Evolutionary conservation across 2,888 invertebrate genomes (phyloP), one percentile per base, ranked within the genome.

Genomic region (Crossocerus cetratus): DNA sequence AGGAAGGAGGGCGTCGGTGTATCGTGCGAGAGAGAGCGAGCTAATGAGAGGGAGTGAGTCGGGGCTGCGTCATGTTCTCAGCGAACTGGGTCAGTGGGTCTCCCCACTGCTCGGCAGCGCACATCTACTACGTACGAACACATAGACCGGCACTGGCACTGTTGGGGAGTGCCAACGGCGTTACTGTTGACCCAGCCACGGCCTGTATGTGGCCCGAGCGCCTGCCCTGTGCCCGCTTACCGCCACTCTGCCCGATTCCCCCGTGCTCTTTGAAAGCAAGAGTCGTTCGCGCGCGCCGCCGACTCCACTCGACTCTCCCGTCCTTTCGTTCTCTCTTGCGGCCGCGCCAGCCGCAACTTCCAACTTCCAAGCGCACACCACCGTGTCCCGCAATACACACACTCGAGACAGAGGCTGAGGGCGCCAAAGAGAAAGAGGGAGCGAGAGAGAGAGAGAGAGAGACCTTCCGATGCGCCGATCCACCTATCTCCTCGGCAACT

Each of bases 51-150:
- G 82, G 84, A 85, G 84, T 75, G 85, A 85, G 84, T 84, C 86
- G 86, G 85, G 88, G 88, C 88, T 89, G 89, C 90, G 90, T 90
- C 90, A 90, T 90, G 89, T 88, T 90, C 87, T 87, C 87, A 84
- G 83, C 93, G 93, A 95, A 94, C 93, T 95, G 93, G 95, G 95
- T 95, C 94, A 95, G 94, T 95, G 93, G 95, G 95, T 94, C 94
- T 93, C 93, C 92, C 93, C 92, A 80, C 78, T 78, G 65, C 80
- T 64, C 57, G 74, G 73, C 80, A 70, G 71, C 80, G 80, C 74
- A 80, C 82, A 76, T 82, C 80, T 71, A 82, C 74, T 63, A 69
- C 65, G 72, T 49, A 64, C 77, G 65, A 76, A 80, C 77, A 78
- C 73, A 78, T 70, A 78, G 79, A 76, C 74, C 82, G 80, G 72